Conservation (phyloP, 2,113 vertebrate species). For the Dipodomys stephensi region DNA sequence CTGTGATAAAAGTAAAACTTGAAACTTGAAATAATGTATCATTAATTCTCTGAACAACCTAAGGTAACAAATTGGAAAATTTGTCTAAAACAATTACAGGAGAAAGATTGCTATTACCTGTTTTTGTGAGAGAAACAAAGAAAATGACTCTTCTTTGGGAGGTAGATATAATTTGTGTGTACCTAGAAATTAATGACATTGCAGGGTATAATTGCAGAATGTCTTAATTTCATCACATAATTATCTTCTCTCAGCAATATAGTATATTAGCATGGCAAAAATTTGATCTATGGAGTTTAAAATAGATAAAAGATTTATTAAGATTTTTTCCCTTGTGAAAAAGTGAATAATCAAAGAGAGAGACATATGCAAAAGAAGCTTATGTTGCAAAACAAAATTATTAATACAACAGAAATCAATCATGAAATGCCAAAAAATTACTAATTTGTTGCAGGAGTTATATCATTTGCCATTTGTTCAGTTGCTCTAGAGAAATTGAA, state of each 20-base stretch:
- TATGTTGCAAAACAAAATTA: constrained; percentile 13
- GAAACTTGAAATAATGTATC: constrained; percentile 67
- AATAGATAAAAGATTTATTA: constrained; percentile 73
- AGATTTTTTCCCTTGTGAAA: constrained; percentile 53
- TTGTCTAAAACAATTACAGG: constrained; percentile 79
- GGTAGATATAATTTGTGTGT: constrained; percentile 78
- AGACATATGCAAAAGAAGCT: constrained; percentile 17
- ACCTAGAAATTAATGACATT: constrained; percentile 81
- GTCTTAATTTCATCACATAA: constrained; percentile 78
- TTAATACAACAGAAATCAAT: constrained; percentile 40
- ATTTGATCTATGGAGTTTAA: constrained; percentile 68
- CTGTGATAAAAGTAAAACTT: constrained; percentile 67
- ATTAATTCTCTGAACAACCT: constrained; percentile 72
- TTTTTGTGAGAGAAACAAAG: constrained; percentile 80
- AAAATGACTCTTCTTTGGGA: constrained; percentile 78
- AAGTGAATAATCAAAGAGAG: constrained; percentile 56
- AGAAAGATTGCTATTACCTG: constrained; percentile 77
- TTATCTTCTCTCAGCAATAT: constrained; percentile 75
- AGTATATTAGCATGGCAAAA: constrained; percentile 68
- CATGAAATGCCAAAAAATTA: background rate
- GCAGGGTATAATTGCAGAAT: constrained; percentile 75
- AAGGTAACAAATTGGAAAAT: constrained; percentile 79
- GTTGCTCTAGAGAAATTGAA: constrained; percentile 17
- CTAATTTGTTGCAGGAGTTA: background rate
- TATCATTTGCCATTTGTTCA: constrained; percentile 24